A percentile compares a stretch with the other conserved stretches of the same genome.
phyloP scores from a whole-genome alignment of 2,888 invertebrate species.

The Caenorhabditis plicata region DNA sequence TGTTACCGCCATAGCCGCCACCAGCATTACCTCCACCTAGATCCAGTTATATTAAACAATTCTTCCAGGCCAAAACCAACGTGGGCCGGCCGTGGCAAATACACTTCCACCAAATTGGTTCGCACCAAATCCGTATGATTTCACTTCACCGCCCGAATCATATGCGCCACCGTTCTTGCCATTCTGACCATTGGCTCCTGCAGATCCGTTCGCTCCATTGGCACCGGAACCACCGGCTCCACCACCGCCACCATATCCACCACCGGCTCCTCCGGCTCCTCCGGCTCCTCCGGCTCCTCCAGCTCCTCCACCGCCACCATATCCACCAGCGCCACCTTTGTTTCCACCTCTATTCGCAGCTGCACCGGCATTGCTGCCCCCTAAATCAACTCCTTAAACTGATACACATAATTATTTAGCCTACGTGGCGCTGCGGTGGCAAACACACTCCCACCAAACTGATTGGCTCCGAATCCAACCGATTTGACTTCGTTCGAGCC shows the following conservation, averaged over 20 bases:
- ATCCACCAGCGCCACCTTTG: conserved; percentile 3
- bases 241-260: conserved; percentile 3
- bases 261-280: conserved; percentile 7
- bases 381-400: too few relatives aligned
- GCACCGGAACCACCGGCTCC: conserved; percentile 1
- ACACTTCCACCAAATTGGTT: conserved; percentile 13
- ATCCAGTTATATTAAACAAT: too few relatives aligned
- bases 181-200: conserved; percentile 1
- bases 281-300: conserved; percentile 4
- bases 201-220: conserved; percentile 2
- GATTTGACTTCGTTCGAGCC: conserved; percentile 16
- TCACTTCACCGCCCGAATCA: conserved; percentile 7
- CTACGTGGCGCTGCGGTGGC: background rate
- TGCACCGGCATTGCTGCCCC: too few relatives aligned
- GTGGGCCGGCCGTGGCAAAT: background rate
- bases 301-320: conserved; percentile 6
- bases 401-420: too few relatives aligned
- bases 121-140: conserved; percentile 16
- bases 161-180: conserved; percentile 1
- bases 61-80: background rate
- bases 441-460: conserved; percentile 15
- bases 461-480: conserved; percentile 13
- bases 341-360: too few relatives aligned
- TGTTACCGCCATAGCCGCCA: background rate
- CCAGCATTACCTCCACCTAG: background rate